Evolutionary conservation across 2,888 invertebrate genomes (phyloP), one percentile per base, ranked within the genome.

Genomic region (Ditula angustiorana): DNA sequence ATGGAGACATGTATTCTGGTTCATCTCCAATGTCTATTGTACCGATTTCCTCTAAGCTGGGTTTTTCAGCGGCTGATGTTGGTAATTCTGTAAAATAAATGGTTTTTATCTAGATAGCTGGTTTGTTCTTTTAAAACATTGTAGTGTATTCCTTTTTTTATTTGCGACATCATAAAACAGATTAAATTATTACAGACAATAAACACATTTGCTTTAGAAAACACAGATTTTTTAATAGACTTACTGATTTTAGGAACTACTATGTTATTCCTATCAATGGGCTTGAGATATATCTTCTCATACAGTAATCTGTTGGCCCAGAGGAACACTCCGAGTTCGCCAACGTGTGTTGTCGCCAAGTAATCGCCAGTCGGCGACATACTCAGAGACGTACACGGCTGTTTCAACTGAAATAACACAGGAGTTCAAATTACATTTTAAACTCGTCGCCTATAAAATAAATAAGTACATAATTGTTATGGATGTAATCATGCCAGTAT

Each of bases 231-330:
- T n/a, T n/a, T n/a, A n/a, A 28, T 26, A 24, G 61, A 87, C 88
- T 86, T 77, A 92, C 87, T 87, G 72, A 87, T 80, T 77, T 73
- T 82, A 2, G 93, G 93, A 53, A 93, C 76, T 35, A 80, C 74
- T n/a, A 83, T 71, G 11, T 77, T 76, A 46, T 81, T 87, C 44
- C 93, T 88, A 59, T 94, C 88, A 23, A 98, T 93, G 0, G 97
- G 96, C 76, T 95, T 95, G 11, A 99, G 92, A 28, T 97, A 95
- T 26, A 98, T 93, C 78, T 96, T 96, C 57, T 95, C 94, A 83
- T 97, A 99, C 0, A 99, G 86, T 0, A 97, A 95, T 78, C 95
- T 95, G 87, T 99, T 99, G 0, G 97, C 95, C 99, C 99, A 99
- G 33, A 99, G 92, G 81, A 97, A 98, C 59, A 99, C 94, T 0